A percentile compares a stretch with the other conserved stretches of the same genome.
Conservation (phyloP, 1,140 invertebrate genomes). For the Phymorhynchus buccinoides region DNA sequence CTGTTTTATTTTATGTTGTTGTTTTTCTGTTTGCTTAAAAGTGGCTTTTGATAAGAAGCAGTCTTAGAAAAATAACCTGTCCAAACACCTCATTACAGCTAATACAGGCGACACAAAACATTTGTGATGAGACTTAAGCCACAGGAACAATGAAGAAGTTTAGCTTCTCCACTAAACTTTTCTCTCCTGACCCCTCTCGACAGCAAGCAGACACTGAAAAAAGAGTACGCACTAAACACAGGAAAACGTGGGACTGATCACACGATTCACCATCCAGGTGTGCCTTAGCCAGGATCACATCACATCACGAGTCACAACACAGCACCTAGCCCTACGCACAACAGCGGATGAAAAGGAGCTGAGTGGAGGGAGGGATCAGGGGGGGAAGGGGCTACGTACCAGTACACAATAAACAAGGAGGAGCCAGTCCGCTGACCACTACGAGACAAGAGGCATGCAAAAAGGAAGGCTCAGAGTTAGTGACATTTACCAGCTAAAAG, state of each 20-base stretch:
- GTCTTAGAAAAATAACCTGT: too few relatives aligned
- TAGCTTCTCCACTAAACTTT: background rate
- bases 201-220: background rate
- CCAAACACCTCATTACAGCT: too few relatives aligned
- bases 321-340: background rate
- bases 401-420: conserved; percentile 25
- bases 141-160: background rate
- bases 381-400: background rate
- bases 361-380: background rate
- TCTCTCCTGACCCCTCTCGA: background rate
- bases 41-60: too few relatives aligned
- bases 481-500: too few relatives aligned
- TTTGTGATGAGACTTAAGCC: too few relatives aligned
- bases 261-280: conserved; percentile 12
- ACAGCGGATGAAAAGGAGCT: background rate
- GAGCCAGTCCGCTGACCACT: background rate
- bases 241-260: background rate
- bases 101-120: too few relatives aligned
- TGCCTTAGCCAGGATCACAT: conserved; percentile 11
- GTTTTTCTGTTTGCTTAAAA: too few relatives aligned
- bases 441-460: conserved; percentile 16
- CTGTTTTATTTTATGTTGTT: too few relatives aligned
- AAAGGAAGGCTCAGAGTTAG: conserved; percentile 12
- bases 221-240: background rate
- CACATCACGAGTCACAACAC: conserved; percentile 1